phyloP scores from a whole-genome alignment of 2,797 vertebrate genomes.

The Sebastes aleutianus region DNA sequence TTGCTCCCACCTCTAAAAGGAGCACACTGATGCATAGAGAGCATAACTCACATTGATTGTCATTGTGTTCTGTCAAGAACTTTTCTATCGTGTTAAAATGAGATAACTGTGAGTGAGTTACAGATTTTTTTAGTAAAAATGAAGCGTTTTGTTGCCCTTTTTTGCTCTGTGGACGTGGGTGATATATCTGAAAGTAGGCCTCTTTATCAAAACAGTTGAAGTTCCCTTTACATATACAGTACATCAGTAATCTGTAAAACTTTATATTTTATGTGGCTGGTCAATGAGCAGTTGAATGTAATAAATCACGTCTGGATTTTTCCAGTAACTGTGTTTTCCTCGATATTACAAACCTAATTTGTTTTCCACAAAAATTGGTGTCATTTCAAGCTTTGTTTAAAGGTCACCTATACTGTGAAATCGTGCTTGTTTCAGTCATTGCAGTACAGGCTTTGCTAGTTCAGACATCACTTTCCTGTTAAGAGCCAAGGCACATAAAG shows the following conservation, averaged over 20 bases:
- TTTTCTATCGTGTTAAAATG: not conserved
- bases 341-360: not conserved
- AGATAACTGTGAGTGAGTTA: not conserved
- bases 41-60: not conserved
- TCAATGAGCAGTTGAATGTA: not conserved
- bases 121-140: not conserved
- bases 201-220: not conserved
- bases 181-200: not conserved
- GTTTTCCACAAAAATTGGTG: not conserved
- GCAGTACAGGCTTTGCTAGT: not conserved
- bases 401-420: slow-evolving; percentile 9
- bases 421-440: slow-evolving; percentile 24
- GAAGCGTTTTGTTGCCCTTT: not conserved
- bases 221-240: not conserved
- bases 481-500: slow-evolving; percentile 40
- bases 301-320: not conserved
- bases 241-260: not conserved
- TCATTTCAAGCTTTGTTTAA: slow-evolving; percentile 16
- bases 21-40: not conserved
- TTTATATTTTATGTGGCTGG: not conserved
- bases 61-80: not conserved
- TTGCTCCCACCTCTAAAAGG: not conserved
- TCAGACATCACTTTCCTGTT: slow-evolving; percentile 38
- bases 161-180: not conserved
- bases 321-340: not conserved